Percentiles rank a stretch among this genome's conserved stretches.
phyloP scores from a whole-genome alignment of 2,113 vertebrate genomes.

The Podilymbus podiceps region DNA sequence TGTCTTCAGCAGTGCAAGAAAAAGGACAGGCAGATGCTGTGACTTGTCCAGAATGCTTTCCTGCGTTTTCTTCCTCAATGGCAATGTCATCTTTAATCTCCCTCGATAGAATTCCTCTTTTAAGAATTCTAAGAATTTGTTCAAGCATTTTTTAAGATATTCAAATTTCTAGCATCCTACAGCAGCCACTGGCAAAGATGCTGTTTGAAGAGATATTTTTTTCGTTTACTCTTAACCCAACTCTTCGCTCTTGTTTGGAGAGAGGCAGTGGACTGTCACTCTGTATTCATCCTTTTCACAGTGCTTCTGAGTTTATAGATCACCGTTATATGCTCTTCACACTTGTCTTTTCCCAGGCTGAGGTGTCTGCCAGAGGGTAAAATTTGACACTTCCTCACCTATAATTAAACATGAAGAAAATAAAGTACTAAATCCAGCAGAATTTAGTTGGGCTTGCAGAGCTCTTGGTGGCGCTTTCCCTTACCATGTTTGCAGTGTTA shows the following conservation, averaged over 20 bases:
- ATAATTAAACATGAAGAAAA: neutral
- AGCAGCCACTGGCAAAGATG: neutral
- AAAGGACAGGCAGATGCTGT: neutral
- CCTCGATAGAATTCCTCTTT: neutral
- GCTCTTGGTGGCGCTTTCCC: neutral
- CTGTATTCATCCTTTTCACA: neutral
- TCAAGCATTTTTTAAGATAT: neutral
- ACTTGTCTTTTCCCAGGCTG: neutral
- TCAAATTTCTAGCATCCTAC: neutral
- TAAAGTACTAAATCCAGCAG: neutral
- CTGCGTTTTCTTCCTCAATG: neutral
- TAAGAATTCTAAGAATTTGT: neutral
- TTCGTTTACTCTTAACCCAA: neutral
- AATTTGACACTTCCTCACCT: neutral
- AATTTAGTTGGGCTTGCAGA: neutral
- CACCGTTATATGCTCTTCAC: neutral
- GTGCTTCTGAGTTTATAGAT: neutral
- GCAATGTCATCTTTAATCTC: neutral
- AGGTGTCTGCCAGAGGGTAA: neutral
- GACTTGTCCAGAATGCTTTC: neutral
- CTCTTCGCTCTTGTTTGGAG: neutral
- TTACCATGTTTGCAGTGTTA: neutral
- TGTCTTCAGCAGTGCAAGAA: neutral
- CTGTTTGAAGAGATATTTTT: neutral
- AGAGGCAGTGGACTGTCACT: neutral